Evolutionary conservation across 2,113 vertebrate species (phyloP), one percentile per base, ranked within the genome.

Genomic region (Tympanuchus pallidicinctus): DNA sequence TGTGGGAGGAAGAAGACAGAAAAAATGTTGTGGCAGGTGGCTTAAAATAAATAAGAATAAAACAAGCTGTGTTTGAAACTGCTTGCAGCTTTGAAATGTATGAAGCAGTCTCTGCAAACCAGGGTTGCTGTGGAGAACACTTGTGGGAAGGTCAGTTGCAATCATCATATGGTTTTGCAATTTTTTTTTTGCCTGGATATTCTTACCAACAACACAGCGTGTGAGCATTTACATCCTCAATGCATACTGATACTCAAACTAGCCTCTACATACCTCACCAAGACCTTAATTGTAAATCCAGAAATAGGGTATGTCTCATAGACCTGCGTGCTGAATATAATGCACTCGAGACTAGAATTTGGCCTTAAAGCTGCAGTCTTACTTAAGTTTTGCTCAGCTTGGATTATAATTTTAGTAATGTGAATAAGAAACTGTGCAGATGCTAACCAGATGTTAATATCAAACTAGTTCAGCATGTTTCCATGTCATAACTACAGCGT

Each of bases 391-490:
- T 91, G 61, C 82, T 92, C 86, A 92, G 84, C 86, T 81, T 92
- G 74, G 83, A 75, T 93, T 89, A 93, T 89, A 89, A 96, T 90
- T 96, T 94, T 84, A 91, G 92, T 66, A 43, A 93, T 66, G 86
- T 87, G 93, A 96, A 80, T 94, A 92, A 97, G 89, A 94, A 93
- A 50, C 91, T 83, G 83, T 94, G 91, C 97, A 97, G 96, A 97
- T 97, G 96, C 90, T 95, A 94, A 93, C 96, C 97, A 97, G 97
- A 97, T 97, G 97, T 94, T 92, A 94, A 96, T 92, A 94, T 93
- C 94, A 82, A 89, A 95, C 94, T 94, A 95, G 86, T 97, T 95
- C 91, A 90, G 95, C 96, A 96, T 95, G 96, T 97, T 96, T 97
- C 91, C 88, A 85, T 90, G 94, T 96, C 95, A 95, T 97, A 97